phyloP scores from a whole-genome alignment of 2,888 invertebrate genomes.

The Dione vanillae region DNA sequence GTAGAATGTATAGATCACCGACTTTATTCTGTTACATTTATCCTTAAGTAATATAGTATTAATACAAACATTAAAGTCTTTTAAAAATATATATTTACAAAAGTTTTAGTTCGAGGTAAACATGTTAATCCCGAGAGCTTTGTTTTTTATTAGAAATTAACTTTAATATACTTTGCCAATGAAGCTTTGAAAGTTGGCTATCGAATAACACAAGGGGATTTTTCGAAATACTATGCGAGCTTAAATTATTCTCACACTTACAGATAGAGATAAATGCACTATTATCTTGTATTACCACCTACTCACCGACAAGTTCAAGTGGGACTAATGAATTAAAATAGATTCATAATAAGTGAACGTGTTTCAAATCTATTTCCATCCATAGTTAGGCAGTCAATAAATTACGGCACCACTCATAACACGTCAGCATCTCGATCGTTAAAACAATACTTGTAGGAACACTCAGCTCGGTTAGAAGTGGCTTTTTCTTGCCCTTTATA shows the following conservation, averaged over 20 bases:
- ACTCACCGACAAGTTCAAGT: slow-evolving; percentile 27
- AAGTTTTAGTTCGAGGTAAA: too few relatives aligned
- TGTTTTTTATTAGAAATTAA: slow-evolving; percentile 1
- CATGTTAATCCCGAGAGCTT: too few relatives aligned
- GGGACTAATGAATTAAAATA: slow-evolving; percentile 35
- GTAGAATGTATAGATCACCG: neutral
- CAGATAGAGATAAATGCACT: neutral
- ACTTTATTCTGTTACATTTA: too few relatives aligned
- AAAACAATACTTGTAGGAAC: slow-evolving; percentile 43
- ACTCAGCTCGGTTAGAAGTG: slow-evolving; percentile 39
- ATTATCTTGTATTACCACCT: slow-evolving; percentile 11
- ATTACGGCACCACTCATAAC: slow-evolving; percentile 41
- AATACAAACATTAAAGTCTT: too few relatives aligned
- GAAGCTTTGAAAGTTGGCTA: neutral
- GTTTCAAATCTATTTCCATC: slow-evolving; percentile 39
- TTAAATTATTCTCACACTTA: neutral
- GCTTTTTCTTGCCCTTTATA: slow-evolving; percentile 33
- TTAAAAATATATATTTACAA: too few relatives aligned
- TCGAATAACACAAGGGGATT: neutral
- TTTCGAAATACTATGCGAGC: neutral
- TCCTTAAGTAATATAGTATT: too few relatives aligned
- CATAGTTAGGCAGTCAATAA: slow-evolving; percentile 29
- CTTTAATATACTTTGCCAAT: neutral
- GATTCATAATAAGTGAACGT: slow-evolving; percentile 36
- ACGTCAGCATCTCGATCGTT: slow-evolving; percentile 43